These are phyloP conservation scores for Tiphia femorata DNA, from an alignment of 2,888 invertebrate genomes.

Conservation along the genomic window DNA sequence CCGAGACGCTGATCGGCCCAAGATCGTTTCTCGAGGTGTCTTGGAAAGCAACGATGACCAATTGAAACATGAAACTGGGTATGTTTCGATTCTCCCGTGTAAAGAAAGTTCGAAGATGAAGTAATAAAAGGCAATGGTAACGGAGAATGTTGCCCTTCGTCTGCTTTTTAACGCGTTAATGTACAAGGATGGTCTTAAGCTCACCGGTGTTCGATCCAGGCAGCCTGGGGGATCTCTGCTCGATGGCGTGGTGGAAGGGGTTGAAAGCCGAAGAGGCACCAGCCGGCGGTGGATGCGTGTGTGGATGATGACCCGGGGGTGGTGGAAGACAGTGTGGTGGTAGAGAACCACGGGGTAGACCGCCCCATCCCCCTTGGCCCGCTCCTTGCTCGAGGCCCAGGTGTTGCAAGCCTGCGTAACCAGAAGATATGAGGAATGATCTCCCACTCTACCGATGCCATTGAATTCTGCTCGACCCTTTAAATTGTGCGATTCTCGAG, in stretches of 20 bases:
- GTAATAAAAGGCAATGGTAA: too few species aligned
- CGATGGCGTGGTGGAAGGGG: constrained; percentile 65
- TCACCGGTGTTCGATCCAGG: constrained; percentile 51
- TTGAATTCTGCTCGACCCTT: too few species aligned
- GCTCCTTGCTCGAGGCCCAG: constrained; percentile 65
- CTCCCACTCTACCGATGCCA: constrained; percentile 1
- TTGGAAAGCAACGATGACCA: constrained; percentile 33
- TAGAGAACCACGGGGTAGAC: constrained; percentile 60
- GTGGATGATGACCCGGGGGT: constrained; percentile 62
- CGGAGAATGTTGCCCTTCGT: too few species aligned
- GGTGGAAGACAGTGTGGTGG: constrained; percentile 67
- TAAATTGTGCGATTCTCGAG: too few species aligned
- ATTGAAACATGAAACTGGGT: too few species aligned
- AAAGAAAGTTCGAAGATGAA: too few species aligned
- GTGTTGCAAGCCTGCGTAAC: constrained; percentile 62
- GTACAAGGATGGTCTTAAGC: not conserved
- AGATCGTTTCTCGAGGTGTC: constrained; percentile 61
- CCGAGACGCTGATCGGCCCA: constrained; percentile 64
- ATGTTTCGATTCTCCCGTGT: too few species aligned
- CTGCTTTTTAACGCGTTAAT: too few species aligned
- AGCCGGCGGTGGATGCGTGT: constrained; percentile 58
- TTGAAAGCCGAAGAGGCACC: constrained; percentile 64
- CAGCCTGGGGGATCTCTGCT: constrained; percentile 64
- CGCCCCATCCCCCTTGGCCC: constrained; percentile 64
- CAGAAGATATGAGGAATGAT: constrained; percentile 45